A percentile compares a stretch with the other conserved stretches of the same genome.
phyloP scores from a whole-genome alignment of 2,797 vertebrate species.

The Etheostoma nigrum region DNA sequence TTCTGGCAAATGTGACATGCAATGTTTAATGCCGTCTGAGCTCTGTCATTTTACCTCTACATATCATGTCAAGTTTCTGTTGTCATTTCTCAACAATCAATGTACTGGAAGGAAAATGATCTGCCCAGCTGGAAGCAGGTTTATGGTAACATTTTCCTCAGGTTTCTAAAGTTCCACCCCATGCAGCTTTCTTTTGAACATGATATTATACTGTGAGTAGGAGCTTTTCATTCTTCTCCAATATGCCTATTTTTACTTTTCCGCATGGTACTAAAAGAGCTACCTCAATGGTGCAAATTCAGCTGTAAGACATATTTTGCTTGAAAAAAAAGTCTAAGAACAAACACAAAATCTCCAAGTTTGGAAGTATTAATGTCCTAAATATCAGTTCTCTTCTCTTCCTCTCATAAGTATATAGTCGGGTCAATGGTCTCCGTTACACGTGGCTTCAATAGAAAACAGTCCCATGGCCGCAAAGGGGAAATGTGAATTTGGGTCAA shows the following conservation, averaged over 20 bases:
- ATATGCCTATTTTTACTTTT: constrained; percentile 75
- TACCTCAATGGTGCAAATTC: constrained; percentile 59
- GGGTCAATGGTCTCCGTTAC: constrained; percentile 82
- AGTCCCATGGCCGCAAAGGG: constrained; percentile 64
- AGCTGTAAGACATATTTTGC: constrained; percentile 54
- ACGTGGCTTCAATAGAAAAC: constrained; percentile 82
- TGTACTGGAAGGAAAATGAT: constrained; percentile 72
- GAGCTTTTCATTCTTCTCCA: constrained; percentile 71
- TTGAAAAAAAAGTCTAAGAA: constrained; percentile 55
- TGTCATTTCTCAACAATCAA: constrained; percentile 72
- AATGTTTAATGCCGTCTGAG: constrained; percentile 54
- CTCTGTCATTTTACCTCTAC: constrained; percentile 62
- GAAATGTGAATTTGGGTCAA: constrained; percentile 85
- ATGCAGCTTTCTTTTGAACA: constrained; percentile 77
- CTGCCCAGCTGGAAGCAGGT: constrained; percentile 73
- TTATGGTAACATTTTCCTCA: constrained; percentile 77
- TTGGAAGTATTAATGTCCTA: constrained; percentile 68
- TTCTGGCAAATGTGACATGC: constrained; percentile 31
- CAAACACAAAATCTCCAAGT: constrained; percentile 68
- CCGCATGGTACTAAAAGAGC: constrained; percentile 67
- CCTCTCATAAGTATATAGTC: constrained; percentile 69
- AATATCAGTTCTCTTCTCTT: constrained; percentile 69
- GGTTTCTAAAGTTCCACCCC: constrained; percentile 77
- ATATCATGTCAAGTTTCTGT: constrained; percentile 69
- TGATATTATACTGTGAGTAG: constrained; percentile 70